phyloP scores from a whole-genome alignment of 2,888 invertebrate genomes.

The Amphipoea oculea region DNA sequence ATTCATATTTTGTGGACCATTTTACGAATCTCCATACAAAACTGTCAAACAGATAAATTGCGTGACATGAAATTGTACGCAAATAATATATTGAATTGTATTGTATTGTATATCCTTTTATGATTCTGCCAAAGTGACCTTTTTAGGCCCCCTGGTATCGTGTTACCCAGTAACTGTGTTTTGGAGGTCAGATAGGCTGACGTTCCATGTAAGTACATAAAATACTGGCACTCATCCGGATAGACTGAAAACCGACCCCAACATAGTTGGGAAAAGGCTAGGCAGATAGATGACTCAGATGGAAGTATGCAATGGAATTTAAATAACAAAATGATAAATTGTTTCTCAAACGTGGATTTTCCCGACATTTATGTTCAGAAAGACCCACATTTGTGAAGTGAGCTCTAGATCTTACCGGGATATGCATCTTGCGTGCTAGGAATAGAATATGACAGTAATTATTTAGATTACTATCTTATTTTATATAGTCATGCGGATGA shows the following conservation, averaged over 20 bases:
- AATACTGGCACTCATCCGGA: background rate
- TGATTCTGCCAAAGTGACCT: too few relatives aligned
- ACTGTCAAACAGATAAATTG: too few relatives aligned
- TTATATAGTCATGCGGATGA: background rate
- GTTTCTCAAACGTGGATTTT: slow-evolving; percentile 11
- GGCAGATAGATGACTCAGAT: background rate
- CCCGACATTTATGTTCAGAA: slow-evolving; percentile 11
- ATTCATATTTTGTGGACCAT: too few relatives aligned
- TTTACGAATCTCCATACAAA: too few relatives aligned
- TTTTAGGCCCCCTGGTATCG: background rate
- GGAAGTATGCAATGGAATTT: too few relatives aligned
- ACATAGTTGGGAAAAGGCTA: background rate
- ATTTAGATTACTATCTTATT: slow-evolving; percentile 31
- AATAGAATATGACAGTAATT: slow-evolving; percentile 7
- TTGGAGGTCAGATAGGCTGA: background rate
- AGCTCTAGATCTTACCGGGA: slow-evolving; percentile 9
- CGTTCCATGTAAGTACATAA: background rate
- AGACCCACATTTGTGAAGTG: slow-evolving; percentile 19
- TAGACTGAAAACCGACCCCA: background rate
- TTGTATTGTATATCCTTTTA: too few relatives aligned
- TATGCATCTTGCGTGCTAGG: slow-evolving; percentile 21
- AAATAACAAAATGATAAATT: background rate
- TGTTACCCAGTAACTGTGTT: background rate
- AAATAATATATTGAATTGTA: too few relatives aligned
- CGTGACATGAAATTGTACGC: too few relatives aligned